Conservation (phyloP, 2,113 vertebrate genomes). For the Illadopsis cleaveri region DNA sequence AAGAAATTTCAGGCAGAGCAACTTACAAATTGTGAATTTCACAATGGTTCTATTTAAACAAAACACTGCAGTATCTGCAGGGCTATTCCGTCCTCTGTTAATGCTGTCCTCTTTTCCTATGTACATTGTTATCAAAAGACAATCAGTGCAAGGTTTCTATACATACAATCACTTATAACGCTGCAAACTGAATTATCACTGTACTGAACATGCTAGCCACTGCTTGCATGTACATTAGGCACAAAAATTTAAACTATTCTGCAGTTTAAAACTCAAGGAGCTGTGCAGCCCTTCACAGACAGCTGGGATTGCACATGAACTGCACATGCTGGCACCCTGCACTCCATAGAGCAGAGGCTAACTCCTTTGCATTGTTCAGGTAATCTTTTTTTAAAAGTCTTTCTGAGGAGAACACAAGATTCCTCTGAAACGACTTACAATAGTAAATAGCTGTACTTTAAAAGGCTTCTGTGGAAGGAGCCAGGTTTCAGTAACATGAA, state of each 20-base stretch:
- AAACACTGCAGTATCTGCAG: not conserved
- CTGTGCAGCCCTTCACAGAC: not conserved
- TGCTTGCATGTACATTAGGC: not conserved
- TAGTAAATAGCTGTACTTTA: not conserved
- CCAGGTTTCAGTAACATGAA: not conserved
- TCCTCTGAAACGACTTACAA: not conserved
- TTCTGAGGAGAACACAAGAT: not conserved
- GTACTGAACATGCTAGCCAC: not conserved
- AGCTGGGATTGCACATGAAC: not conserved
- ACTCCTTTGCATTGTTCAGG: not conserved
- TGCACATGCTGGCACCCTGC: accelerated
- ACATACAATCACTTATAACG: not conserved
- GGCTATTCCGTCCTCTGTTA: not conserved
- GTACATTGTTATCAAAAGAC: not conserved
- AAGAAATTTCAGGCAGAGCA: not conserved
- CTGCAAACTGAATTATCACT: not conserved
- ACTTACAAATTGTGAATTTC: not conserved
- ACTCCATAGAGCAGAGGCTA: accelerated
- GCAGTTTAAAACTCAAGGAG: not conserved
- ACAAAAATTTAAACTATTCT: not conserved
- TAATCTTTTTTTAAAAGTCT: not conserved
- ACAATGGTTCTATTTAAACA: not conserved
- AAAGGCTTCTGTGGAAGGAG: not conserved
- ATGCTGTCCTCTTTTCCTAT: not conserved
- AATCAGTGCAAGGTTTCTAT: not conserved